These are phyloP conservation scores for Pluvialis apricaria DNA, from an alignment of 2,113 vertebrate species.

Conservation along the genomic window DNA sequence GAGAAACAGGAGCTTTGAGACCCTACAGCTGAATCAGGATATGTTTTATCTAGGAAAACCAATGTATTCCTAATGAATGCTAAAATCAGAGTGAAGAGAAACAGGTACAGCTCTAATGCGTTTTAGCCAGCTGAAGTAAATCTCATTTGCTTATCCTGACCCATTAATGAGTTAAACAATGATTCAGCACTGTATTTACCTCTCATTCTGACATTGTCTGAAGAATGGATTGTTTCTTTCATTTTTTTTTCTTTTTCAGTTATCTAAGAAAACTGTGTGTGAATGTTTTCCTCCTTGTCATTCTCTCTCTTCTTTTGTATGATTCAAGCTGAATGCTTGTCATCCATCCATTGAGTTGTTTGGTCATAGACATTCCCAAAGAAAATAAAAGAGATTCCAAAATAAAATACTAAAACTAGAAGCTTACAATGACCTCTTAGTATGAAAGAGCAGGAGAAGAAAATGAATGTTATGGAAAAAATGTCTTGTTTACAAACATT, in stretches of 20 bases:
- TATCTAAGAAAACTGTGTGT: not conserved
- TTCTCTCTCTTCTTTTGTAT: not conserved
- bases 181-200: not conserved
- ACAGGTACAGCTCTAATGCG: not conserved
- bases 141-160: not conserved
- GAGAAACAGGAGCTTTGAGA: not conserved
- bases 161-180: not conserved
- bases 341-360: not conserved
- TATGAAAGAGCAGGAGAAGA: not conserved
- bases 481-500: slow-evolving; percentile 1
- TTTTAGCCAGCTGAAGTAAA: not conserved
- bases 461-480: not conserved
- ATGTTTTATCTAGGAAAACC: not conserved
- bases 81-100: not conserved
- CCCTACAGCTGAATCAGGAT: not conserved
- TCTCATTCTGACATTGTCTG: not conserved
- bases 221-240: not conserved
- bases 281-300: not conserved
- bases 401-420: not conserved
- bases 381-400: not conserved
- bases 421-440: not conserved
- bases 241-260: not conserved
- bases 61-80: not conserved
- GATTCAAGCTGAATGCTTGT: not conserved
- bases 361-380: not conserved